Evolutionary conservation across 2,888 invertebrate species (phyloP), one percentile per base, ranked within the genome.

Genomic region (Noctua pronuba): DNA sequence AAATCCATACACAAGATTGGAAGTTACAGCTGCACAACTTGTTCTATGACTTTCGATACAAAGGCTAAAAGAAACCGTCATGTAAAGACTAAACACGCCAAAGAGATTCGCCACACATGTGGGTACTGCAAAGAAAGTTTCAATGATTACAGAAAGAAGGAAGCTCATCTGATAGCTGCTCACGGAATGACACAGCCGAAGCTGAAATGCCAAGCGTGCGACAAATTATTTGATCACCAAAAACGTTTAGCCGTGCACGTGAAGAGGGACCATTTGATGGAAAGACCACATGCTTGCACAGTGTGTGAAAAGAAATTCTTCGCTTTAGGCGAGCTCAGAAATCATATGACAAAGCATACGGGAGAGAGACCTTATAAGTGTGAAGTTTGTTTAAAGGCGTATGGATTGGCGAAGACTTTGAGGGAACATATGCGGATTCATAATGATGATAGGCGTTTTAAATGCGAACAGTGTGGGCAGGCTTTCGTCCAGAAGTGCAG

Each of bases 171-270:
- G 60, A 92, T 92, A 0, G 89, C 91, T 11, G 60, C 87, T 1
- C 96, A 96, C 49, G 95, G 95, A 0, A 18, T 83, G 7, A 0
- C 49, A 89, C 10, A 84, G 86, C 46, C 71, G 1, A 73, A 94
- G 1, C 88, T 95, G 8, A 92, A 92, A 11, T 97, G 97, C 76
- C 92, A 93, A 21, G 94, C 96, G 0, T 97, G 97, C 70, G 94
- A 94, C 1, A 96, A 94, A 81, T 92, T 92, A 1, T 97, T 96
- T 80, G 92, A 93, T 16, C 95, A 95, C 77, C 95, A 95, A 44
- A 94, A 96, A 58, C 92, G 95, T 21, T 88, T 97, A 24, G 95
- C 94, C 2, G 91, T 94, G 0, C 97, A 97, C 68, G 94, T 94
- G 31, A 93, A 96, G 75, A 90, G 89, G 1, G 92, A 92, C 28